Base-by-base conservation (phyloP, 2,888 invertebrate species). In the Polydrusus pterygomalis region DNA sequence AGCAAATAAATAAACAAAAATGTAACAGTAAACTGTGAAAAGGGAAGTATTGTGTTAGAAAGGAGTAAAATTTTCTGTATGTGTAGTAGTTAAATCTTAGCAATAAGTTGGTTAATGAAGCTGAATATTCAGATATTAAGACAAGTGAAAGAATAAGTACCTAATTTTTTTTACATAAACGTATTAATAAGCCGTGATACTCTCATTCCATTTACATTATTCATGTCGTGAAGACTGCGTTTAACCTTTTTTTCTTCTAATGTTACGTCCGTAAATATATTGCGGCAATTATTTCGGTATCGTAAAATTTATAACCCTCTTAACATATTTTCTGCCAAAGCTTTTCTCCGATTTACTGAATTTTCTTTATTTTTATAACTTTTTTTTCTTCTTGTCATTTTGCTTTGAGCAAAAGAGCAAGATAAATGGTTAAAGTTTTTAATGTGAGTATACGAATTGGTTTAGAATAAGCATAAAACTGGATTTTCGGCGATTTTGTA, bases 281-380 rank as follows among this genome's bases (percentile, higher is more conserved):
- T 20, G 2, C 5, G 20, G 51, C 7, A 0, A 51, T 51, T 20
- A 51, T 18, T 20, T 51, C 1, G 47, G 18, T 10, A 13, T 11
- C 20, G 20, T 10, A 11, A 18, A 51, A 51, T 51, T 51, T 51
- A 51, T 51, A 20, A 11, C 51, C 20, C 1, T 51, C 51, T 47
- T 17, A 20, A 20, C 11, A 20, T 18, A 20, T 51, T 51, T 20
- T 51, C 11, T 20, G 18, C 51, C 51, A 10, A 51, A 10, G 51
- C 20, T 51, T 51, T 7, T 17, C 49, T 49, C 20, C 49, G 17
- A 49, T 9, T 51, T 51, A 51, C 51, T 20, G 51, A 51, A 20
- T 51, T 47, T 51, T 20, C 51, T 51, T 51, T 51, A 51, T 51
- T 51, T 51, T 51, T 18, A 51, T 51, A 51, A 20, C 11, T 51